Evolutionary conservation across 2,113 vertebrate species (phyloP), one percentile per base, ranked within the genome.

Genomic region (Ptilonorhynchus violaceus): DNA sequence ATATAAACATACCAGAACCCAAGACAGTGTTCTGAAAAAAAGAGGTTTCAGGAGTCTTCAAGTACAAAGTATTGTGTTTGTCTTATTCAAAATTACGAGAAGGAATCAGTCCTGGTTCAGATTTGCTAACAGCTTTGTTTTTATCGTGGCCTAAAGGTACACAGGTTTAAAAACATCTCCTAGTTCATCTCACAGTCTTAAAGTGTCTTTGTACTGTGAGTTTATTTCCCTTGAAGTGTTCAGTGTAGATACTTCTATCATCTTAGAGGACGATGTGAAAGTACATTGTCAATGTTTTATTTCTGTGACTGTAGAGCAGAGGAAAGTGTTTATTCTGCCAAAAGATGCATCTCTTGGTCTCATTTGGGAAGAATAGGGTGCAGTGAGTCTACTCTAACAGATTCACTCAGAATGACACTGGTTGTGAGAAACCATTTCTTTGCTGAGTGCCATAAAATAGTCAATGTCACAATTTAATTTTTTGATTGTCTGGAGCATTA

Each of bases 321-420:
- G 25, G 35, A 68, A 55, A 8, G 20, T 15, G 20, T 7, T 79
- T 74, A 5, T 49, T 93, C 25, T 72, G 44, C 47, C 13, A 2
- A 1, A 20, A 82, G 21, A 33, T 55, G 8, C 9, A 3, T 35
- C 9, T 84, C 22, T 33, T 86, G 27, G 10, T 59, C 7, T 67
- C 8, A 33, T 47, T 66, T 85, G 22, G 24, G 33, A 67, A 50
- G 42, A 22, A 13, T 18, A 58, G 52, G 18, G 10, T 72, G 13
- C 41, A 59, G 0, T 35, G 11, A 55, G 5, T 46, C 25, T 68
- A 0, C 28, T 86, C 50, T 2, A 46, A 30, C 19, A 53, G 39
- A 33, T 62, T 78, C 58, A 15, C 56, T 11, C 27, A 37, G n/a
- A 70, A 41, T 18, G 8, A n/a, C 4, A 14, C 5, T 5, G 17